Conservation (phyloP, 2,797 vertebrate species). For the Phalanger gymnotis region DNA sequence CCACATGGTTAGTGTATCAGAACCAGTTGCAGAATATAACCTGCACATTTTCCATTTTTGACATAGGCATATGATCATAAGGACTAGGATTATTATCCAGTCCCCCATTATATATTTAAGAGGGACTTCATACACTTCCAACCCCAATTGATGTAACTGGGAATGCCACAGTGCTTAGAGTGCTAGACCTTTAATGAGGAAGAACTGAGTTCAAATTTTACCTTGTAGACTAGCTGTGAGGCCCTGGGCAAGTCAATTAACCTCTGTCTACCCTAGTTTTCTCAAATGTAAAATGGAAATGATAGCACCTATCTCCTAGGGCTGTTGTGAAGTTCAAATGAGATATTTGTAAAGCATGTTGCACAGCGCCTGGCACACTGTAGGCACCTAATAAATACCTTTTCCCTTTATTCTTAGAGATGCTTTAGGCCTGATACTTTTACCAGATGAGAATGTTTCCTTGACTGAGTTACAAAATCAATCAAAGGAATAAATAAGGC, state of each 20-base stretch:
- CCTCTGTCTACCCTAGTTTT: neutral
- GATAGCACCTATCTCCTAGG: neutral
- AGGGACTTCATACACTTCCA: neutral
- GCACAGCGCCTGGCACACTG: neutral
- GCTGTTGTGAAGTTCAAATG: neutral
- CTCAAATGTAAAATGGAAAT: slow-evolving; percentile 16
- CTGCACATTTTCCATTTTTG: neutral
- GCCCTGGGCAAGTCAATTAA: neutral
- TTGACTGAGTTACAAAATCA: neutral
- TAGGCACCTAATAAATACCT: neutral
- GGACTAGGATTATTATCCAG: neutral
- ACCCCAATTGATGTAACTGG: neutral
- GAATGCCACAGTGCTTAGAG: neutral
- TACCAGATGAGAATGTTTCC: neutral
- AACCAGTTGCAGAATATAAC: neutral
- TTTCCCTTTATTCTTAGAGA: neutral
- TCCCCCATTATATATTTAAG: neutral
- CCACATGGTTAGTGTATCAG: neutral
- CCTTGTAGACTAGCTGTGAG: neutral
- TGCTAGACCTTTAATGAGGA: neutral
- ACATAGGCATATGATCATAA: neutral
- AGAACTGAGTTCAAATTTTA: neutral
- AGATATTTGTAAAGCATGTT: neutral
- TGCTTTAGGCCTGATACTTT: neutral
- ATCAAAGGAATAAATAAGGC: neutral